Percentiles rank a stretch among this genome's conserved stretches.
Evolutionary conservation across 2,888 invertebrate genomes (phyloP).

Genomic region (Folsomia candida): DNA sequence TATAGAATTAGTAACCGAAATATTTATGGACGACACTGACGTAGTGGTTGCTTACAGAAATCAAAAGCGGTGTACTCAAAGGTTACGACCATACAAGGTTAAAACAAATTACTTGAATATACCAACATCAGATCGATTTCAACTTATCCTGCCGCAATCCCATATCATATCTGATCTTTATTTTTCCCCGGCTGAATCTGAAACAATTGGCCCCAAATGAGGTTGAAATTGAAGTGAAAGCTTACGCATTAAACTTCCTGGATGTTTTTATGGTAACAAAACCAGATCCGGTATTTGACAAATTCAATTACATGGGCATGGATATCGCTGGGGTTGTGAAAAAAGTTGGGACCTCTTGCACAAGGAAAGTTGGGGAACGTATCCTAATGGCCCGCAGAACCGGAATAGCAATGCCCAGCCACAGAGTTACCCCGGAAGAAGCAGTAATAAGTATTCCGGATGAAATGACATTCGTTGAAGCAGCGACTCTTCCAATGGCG

Average conservation of each 20-base stretch:
- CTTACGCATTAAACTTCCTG: conserved; percentile 1
- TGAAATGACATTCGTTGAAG: conserved; percentile 9
- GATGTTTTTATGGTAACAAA: conserved; percentile 1
- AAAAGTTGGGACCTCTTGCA: neutral
- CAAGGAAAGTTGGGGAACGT: neutral
- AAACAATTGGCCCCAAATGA: neutral
- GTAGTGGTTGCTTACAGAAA: neutral
- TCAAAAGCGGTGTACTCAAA: neutral
- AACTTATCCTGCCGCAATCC: neutral
- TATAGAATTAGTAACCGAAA: neutral
- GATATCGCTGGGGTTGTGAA: conserved; percentile 9
- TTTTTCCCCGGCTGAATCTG: neutral
- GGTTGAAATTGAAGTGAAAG: neutral
- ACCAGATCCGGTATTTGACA: neutral
- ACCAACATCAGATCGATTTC: neutral
- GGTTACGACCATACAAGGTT: neutral
- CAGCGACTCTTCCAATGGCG: conserved; percentile 15
- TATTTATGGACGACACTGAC: neutral
- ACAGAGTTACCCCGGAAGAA: neutral
- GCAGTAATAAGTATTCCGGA: too few relatives aligned
- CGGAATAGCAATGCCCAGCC: neutral
- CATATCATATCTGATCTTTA: neutral
- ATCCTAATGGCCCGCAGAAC: neutral
- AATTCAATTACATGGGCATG: neutral
- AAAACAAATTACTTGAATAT: neutral